A percentile compares a stretch with the other conserved stretches of the same genome.
These are phyloP conservation scores for Zophobas atratus DNA, from an alignment of 1,140 invertebrate genomes.

Conservation along the genomic window DNA sequence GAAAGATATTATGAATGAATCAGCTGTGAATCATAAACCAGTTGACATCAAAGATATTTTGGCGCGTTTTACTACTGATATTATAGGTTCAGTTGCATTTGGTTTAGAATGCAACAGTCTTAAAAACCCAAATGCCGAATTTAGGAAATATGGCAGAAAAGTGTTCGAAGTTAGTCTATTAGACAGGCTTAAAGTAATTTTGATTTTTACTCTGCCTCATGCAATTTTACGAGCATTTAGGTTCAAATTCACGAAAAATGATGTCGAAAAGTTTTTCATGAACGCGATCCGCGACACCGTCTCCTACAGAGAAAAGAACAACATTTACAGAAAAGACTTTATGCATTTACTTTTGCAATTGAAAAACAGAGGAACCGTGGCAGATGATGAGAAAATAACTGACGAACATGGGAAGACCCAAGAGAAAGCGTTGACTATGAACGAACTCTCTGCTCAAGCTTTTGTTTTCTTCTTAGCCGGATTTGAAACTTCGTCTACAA, in stretches of 20 bases:
- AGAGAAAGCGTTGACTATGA: slow-evolving; percentile 44
- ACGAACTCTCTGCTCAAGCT: slow-evolving; percentile 52
- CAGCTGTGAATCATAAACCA: slow-evolving; percentile 57
- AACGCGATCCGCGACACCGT: slow-evolving; percentile 67
- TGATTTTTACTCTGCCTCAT: slow-evolving; percentile 1
- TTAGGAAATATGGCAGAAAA: slow-evolving; percentile 63
- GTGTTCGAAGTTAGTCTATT: slow-evolving; percentile 51
- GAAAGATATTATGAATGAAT: slow-evolving; percentile 65
- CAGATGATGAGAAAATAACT: slow-evolving; percentile 32
- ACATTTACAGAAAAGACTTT: slow-evolving; percentile 67
- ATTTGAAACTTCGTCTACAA: slow-evolving; percentile 70
- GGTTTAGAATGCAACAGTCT: slow-evolving; percentile 74
- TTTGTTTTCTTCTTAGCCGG: slow-evolving; percentile 68
- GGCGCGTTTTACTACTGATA: slow-evolving; percentile 61
- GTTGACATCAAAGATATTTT: slow-evolving; percentile 73
- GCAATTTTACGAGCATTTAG: slow-evolving; percentile 1
- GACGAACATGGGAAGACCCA: slow-evolving; percentile 6
- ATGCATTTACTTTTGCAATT: slow-evolving; percentile 61
- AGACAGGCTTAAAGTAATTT: neutral
- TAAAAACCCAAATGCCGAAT: slow-evolving; percentile 70
- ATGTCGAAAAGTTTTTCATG: slow-evolving; percentile 67
- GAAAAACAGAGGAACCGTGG: slow-evolving; percentile 58
- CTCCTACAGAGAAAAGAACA: slow-evolving; percentile 67
- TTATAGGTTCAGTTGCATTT: slow-evolving; percentile 73
- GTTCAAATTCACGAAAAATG: slow-evolving; percentile 23